These are phyloP conservation scores for Andrena fulva DNA, from an alignment of 2,888 invertebrate species.

Conservation along the genomic window DNA sequence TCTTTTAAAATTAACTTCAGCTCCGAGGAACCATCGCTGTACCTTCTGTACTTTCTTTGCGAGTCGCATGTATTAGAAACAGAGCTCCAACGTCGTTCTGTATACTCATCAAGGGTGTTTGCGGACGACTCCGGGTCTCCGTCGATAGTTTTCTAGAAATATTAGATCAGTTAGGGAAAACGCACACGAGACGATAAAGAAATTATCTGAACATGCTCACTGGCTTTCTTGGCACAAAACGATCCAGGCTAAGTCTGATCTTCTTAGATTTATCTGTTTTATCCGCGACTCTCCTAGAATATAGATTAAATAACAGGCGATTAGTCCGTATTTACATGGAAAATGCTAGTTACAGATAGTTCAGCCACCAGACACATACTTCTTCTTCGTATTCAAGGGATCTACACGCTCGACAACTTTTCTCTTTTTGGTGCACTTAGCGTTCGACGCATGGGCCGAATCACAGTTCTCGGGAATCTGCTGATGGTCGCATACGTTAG, in stretches of 20 bases:
- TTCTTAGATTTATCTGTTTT: conserved; percentile 80
- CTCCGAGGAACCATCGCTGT: conserved; percentile 64
- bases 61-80: conserved; percentile 83
- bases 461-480: conserved; percentile 65
- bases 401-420: conserved; percentile 87
- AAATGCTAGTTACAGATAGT: neutral
- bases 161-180: neutral
- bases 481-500: conserved; percentile 65
- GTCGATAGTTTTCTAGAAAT: conserved; percentile 74
- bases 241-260: conserved; percentile 80
- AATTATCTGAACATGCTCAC: conserved; percentile 51
- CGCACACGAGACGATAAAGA: neutral
- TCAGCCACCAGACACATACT: conserved; percentile 84
- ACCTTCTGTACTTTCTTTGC: conserved; percentile 72
- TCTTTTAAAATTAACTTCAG: conserved; percentile 70
- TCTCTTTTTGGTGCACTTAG: conserved; percentile 88
- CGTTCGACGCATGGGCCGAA: conserved; percentile 86
- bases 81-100: conserved; percentile 87
- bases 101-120: conserved; percentile 73
- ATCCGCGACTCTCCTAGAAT: conserved; percentile 72
- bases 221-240: conserved; percentile 79
- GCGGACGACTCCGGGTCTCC: conserved; percentile 68
- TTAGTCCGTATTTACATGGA: neutral
- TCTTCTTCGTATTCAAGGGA: conserved; percentile 89
- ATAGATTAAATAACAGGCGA: conserved; percentile 8